Base-by-base conservation (phyloP, 1,140 invertebrate genomes). In the Drosophila pseudoananassae region DNA sequence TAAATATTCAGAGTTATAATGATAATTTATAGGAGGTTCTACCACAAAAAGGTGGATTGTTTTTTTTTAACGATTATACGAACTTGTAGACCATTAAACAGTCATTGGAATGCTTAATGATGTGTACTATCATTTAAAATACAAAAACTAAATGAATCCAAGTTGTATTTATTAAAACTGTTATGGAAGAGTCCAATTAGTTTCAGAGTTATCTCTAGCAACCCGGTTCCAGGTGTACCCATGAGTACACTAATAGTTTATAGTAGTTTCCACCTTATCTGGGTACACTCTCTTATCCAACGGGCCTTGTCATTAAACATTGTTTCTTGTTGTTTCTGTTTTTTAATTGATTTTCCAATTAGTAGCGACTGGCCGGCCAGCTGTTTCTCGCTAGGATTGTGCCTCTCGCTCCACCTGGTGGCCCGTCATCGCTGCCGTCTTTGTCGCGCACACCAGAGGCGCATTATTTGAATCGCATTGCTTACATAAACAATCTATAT, bases 401-500 rank as follows among this genome's bases (percentile, higher is more conserved):
- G 7, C 20, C 17, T 63, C 55, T 47, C 58, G 58, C 63, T 66
- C 25, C 15, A 27, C 40, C 15, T 47, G 8, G 40, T 55, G 61
- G n/a, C 12, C 2, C 10, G 5, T 14, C 6, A 20, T 12, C 2
- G 7, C 2, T 5, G 10, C 23, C 10, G 4, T 55, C 40, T 47
- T 33, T 12, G 59, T 53, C 49, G 31, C 12, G 20, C 20, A 20
- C 3, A 20, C 15, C 40, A 12, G 12, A 14, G 64, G 66, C 17
- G 63, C 50, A 15, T 10, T 17, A 27, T 56, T 69, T 17, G 17
- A 68, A 69, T n/a, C 23, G 63, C 7, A n/a, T 56, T 5, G n/a
- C 50, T 69, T 70, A 69, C 56, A 49, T 69, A 69, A 69, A 36
- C 4, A 1, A n/a, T 15, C 29, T 20, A 1, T 12, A 12, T 7